Base-by-base conservation (phyloP, 2,888 invertebrate species). In the Latrodectus hesperus region DNA sequence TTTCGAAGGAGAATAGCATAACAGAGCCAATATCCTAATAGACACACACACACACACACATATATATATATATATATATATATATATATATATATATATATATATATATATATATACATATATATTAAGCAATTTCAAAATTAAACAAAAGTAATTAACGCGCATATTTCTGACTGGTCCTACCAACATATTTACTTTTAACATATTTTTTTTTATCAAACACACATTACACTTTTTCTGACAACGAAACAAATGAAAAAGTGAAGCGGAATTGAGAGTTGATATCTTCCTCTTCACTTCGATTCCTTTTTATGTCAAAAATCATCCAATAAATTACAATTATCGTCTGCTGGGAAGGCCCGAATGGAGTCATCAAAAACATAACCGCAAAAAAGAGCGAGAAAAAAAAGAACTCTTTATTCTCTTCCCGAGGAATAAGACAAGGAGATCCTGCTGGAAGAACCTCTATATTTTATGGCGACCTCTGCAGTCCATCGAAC, bases 271-370 rank as follows among this genome's bases (percentile, higher is more conserved):
- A 60, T 12, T 60, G n/a, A 60, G n/a, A 60, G 60, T 60, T 60
- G 67, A 49, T 16, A 17, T 49, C 67, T 76, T 51, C 22, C 17
- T 67, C 52, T 51, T 17, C 52, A 5, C 22, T 73, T 49, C 51
- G 9, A n/a, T 14, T 51, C n/a, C n/a, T 51, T 51, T 81, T 81
- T 73, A 65, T 73, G 51, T 72, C 38, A 60, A 72, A 80, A 60
- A 80, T 80, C 74, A 55, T 8, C 71, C 83, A 76, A 83, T 83
- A 83, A 83, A 83, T 83, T 83, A 83, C 83, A 83, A 71, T 83
- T 83, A 76, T 78, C 81, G 73, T 38, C 55, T n/a, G 64, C 22
- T n/a, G n/a, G 65, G 49, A 26, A 71, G 76, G 12, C n/a, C 60
- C 14, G n/a, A 60, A 84, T 84, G 64, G 51, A 84, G 83, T 77